phyloP scores from a whole-genome alignment of 1,140 invertebrate genomes.

The Zaprionus taronus region DNA sequence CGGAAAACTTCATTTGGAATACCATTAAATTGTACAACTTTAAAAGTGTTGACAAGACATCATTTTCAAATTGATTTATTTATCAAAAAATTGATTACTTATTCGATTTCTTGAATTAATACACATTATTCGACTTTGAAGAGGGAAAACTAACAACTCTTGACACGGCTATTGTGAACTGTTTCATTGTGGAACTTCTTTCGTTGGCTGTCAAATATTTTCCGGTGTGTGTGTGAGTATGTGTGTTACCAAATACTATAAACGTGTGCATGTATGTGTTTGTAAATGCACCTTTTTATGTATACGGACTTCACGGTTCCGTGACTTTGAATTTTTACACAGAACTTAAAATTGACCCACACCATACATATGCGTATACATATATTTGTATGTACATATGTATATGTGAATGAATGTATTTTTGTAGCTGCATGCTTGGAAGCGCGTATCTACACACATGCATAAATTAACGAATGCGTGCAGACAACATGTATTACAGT shows the following conservation, averaged over 20 bases:
- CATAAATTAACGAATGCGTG: neutral
- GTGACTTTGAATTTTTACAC: neutral
- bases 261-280: neutral
- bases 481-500: neutral
- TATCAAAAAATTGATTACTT: neutral
- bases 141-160: neutral
- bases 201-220: slow-evolving; percentile 16
- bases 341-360: neutral
- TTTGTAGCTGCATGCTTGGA: neutral
- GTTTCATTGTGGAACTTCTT: slow-evolving; percentile 14
- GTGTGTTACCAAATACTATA: slow-evolving; percentile 1
- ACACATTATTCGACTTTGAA: neutral
- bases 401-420: neutral
- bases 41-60: neutral
- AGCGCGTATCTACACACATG: neutral
- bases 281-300: neutral
- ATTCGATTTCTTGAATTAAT: slow-evolving; percentile 13
- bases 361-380: slow-evolving; percentile 1
- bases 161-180: slow-evolving; percentile 20
- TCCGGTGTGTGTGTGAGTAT: neutral
- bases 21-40: neutral
- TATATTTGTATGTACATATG: too few relatives aligned
- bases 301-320: slow-evolving; percentile 12
- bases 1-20: slow-evolving; percentile 32
- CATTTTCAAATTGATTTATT: neutral